Conservation (phyloP, 2,113 vertebrate genomes). For the Gadus chalcogrammus region DNA sequence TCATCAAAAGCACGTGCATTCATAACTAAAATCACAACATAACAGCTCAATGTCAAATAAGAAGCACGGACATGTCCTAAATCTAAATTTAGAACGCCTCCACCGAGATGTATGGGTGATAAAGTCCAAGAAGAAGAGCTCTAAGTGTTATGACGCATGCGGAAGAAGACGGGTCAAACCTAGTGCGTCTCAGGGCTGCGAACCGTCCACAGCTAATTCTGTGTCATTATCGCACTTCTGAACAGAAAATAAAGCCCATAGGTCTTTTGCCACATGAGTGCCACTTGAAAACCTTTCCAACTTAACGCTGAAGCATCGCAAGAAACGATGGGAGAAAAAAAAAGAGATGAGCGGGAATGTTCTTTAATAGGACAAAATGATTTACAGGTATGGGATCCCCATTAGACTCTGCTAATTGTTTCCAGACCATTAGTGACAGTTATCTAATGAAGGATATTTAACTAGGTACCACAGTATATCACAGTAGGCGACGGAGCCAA, state of each 20-base stretch:
- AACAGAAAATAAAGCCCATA: constrained; percentile 50
- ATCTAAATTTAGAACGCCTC: neutral
- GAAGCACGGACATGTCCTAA: neutral
- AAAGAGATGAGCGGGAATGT: constrained; percentile 59
- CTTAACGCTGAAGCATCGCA: constrained; percentile 45
- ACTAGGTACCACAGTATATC: constrained; percentile 69
- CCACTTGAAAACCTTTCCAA: constrained; percentile 55
- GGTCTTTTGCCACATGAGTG: constrained; percentile 53
- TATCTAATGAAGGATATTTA: constrained; percentile 79
- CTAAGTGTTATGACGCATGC: neutral
- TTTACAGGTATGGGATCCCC: constrained; percentile 80
- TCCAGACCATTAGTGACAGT: constrained; percentile 80
- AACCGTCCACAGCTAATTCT: constrained; percentile 41
- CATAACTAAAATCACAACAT: neutral
- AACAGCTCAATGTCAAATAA: neutral
- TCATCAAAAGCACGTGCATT: too few relatives aligned
- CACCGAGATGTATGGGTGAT: neutral
- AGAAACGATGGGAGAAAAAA: constrained; percentile 52
- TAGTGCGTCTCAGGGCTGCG: constrained; percentile 39
- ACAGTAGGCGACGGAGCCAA: constrained; percentile 51
- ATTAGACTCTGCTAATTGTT: constrained; percentile 81
- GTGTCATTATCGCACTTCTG: constrained; percentile 45
- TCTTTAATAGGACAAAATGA: constrained; percentile 73
- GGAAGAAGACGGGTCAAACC: constrained; percentile 26
- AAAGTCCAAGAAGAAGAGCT: neutral